These are phyloP conservation scores for Brachyopa scutellaris DNA, from an alignment of 2,888 invertebrate species.

Conservation along the genomic window DNA sequence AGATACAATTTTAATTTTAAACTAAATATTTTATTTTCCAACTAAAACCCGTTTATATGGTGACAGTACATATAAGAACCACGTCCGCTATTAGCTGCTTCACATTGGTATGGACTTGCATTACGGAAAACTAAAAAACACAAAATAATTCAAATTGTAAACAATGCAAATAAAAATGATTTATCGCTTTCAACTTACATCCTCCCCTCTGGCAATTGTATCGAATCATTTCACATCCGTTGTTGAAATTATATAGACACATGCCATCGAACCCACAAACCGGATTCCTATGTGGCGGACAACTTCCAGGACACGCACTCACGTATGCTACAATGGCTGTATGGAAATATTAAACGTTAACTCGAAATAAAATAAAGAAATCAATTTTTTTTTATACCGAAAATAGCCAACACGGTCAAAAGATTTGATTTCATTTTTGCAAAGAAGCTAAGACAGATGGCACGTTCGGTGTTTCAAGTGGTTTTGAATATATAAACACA, in stretches of 20 bases:
- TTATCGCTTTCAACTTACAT: conserved; percentile 16
- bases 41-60: conserved; percentile 36
- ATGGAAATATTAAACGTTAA: not conserved
- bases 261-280: conserved; percentile 60
- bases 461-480: no score
- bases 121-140: conserved; percentile 45
- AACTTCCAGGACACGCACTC: conserved; percentile 40
- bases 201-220: conserved; percentile 57
- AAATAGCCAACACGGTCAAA: conserved; percentile 6
- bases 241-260: conserved; percentile 58
- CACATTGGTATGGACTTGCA: conserved; percentile 36
- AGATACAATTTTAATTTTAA: no score
- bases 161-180: not conserved
- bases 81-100: conserved; percentile 26
- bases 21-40: not conserved
- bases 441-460: no score
- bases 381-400: conserved; percentile 9
- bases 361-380: not conserved
- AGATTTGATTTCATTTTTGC: conserved; percentile 25
- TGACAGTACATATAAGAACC: conserved; percentile 30
- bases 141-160: not conserved
- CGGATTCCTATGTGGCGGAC: conserved; percentile 41
- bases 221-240: conserved; percentile 60
- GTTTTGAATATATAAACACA: no score
- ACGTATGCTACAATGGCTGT: conserved; percentile 19